Evolutionary conservation across 2,888 invertebrate genomes (phyloP).

Genomic region (Hecatera dysodea): DNA sequence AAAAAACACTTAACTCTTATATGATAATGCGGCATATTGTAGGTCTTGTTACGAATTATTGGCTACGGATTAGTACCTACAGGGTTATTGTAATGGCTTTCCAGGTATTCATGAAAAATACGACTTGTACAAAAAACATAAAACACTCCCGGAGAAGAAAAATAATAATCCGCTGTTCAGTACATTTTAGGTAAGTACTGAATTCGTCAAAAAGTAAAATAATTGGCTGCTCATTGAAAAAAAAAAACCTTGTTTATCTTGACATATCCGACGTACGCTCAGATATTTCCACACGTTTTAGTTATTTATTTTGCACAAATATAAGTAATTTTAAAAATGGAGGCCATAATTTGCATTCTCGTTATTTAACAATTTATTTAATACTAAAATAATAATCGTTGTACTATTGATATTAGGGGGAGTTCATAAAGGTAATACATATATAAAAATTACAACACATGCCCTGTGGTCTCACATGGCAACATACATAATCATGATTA

Average conservation of each 20-base stretch:
- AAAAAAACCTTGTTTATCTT: too few species aligned
- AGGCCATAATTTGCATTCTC: neutral
- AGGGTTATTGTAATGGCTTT: too few species aligned
- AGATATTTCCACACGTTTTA: neutral
- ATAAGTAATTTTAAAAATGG: neutral
- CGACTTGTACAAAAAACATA: too few species aligned
- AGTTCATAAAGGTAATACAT: neutral
- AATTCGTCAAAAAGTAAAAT: too few species aligned
- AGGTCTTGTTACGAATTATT: neutral
- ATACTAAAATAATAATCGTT: neutral
- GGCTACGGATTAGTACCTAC: too few species aligned
- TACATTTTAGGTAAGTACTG: too few species aligned
- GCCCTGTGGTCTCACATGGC: neutral
- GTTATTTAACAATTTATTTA: neutral
- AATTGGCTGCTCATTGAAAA: too few species aligned
- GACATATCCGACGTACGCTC: neutral
- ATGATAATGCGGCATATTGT: neutral
- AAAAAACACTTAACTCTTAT: neutral
- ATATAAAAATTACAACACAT: neutral
- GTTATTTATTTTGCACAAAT: neutral
- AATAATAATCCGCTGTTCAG: too few species aligned
- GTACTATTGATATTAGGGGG: neutral
- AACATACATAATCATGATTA: neutral
- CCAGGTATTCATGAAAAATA: too few species aligned
- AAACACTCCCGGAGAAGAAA: too few species aligned